Conservation (phyloP, 1,140 invertebrate genomes). For the Meloidogyne hapla region DNA sequence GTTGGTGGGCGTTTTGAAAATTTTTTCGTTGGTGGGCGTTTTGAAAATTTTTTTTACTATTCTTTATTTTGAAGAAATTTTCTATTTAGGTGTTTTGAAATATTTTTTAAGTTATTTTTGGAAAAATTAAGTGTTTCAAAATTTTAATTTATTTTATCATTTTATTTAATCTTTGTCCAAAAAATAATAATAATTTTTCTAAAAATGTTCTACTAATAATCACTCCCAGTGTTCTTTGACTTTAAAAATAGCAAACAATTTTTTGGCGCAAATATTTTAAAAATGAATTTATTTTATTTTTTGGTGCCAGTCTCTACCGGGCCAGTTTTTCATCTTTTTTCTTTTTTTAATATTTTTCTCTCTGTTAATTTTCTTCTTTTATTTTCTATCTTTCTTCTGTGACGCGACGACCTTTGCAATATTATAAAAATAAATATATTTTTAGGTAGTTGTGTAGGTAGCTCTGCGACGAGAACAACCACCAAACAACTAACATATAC, state of each 20-base stretch:
- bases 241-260: neutral
- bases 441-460: neutral
- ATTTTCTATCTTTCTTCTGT: neutral
- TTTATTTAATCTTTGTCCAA: no score
- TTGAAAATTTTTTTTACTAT: no score
- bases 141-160: no score
- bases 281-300: neutral
- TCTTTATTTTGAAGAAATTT: no score
- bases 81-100: no score
- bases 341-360: neutral
- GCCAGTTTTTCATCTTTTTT: neutral
- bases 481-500: neutral
- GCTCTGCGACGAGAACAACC: neutral
- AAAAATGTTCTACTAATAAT: neutral
- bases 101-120: no score
- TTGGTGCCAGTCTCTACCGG: constrained; percentile 1
- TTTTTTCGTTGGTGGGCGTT: no score
- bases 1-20: no score
- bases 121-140: no score
- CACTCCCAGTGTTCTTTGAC: neutral
- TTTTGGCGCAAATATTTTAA: neutral
- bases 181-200: neutral
- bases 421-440: neutral
- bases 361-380: neutral
- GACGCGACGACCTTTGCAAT: neutral